These are phyloP conservation scores for Hydropotes inermis DNA, from an alignment of 2,113 vertebrate genomes.

Conservation along the genomic window DNA sequence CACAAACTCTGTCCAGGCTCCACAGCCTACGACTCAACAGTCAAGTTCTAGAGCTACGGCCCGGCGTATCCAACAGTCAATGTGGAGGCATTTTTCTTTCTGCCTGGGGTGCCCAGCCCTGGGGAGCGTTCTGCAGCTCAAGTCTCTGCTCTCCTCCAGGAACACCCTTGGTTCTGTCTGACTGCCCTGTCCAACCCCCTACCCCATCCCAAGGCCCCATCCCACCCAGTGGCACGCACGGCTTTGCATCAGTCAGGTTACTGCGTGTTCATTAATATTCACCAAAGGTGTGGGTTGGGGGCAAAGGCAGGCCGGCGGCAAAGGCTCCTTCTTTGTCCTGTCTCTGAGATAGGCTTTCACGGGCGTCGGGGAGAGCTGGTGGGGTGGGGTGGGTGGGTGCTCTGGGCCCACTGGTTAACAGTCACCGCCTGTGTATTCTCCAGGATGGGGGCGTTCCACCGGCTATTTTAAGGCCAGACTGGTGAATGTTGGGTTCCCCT, in stretches of 20 bases:
- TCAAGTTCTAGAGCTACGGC: rapidly evolving
- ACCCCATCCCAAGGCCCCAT: neutral
- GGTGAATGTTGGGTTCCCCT: slow-evolving; percentile 71
- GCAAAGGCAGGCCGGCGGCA: neutral
- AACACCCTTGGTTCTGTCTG: neutral
- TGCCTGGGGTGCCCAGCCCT: neutral
- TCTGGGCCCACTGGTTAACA: neutral
- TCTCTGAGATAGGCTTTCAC: slow-evolving; percentile 53
- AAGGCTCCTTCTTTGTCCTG: neutral
- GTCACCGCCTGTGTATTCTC: slow-evolving; percentile 48
- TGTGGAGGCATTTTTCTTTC: neutral
- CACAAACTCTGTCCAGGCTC: too few relatives aligned
- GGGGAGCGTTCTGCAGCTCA: neutral
- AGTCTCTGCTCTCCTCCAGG: neutral
- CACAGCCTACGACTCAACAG: rapidly evolving
- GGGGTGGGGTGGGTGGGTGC: slow-evolving; percentile 7
- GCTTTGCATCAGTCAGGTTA: neutral
- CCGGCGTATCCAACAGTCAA: neutral
- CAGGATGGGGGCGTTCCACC: slow-evolving; percentile 31
- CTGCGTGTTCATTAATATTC: neutral
- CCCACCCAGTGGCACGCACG: neutral
- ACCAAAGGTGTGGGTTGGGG: neutral
- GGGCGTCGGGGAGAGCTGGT: neutral
- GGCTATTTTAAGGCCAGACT: slow-evolving; percentile 74
- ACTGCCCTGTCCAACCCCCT: neutral